Base-by-base conservation (phyloP, 1,140 invertebrate species). In the Hirudo medicinalis region DNA sequence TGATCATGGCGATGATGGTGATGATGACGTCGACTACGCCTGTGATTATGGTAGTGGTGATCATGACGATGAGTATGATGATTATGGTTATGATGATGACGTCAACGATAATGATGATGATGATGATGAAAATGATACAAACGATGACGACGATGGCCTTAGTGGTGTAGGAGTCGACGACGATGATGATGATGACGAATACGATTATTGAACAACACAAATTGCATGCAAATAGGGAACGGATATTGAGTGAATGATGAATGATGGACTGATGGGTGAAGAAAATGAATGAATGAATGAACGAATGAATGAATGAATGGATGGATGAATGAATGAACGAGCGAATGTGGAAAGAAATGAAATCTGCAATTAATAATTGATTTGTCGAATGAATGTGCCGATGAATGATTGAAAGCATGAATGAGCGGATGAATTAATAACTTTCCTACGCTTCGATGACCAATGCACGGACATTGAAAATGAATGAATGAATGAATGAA, bases 401-500 rank as follows among this genome's bases (percentile, higher is more conserved):
- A 36, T 57, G 54, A 57, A 57, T 57, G 54, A 9, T n/a, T 9
- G 54, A 57, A 57, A 3, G 54, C 20, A 57, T 57, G 54, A 57
- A 57, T 25, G 25, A 9, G 20, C 20, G 54, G 25, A 57, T 57
- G 54, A 57, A 57, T n/a, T 57, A 57, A 3, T 57, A 3, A 20
- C 20, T n/a, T n/a, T n/a, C n/a, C n/a, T n/a, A n/a, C n/a, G n/a
- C n/a, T n/a, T n/a, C n/a, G n/a, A n/a, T n/a, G 9, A 57, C 9
- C 20, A 57, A 57, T 4, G 25, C 20, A 57, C 25, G 54, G 25
- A 57, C 2, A 4, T n/a, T 5, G 25, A 5, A 57, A 57, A 57
- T 57, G 54, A 57, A 57, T 57, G 54, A 57, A 57, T 57, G 54
- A 57, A 25, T 57, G 25, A 57, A 57, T 57, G 54, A 57, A 57